These are phyloP conservation scores for Macrosteles quadrilineatus DNA, from an alignment of 1,140 invertebrate species.

Conservation along the genomic window DNA sequence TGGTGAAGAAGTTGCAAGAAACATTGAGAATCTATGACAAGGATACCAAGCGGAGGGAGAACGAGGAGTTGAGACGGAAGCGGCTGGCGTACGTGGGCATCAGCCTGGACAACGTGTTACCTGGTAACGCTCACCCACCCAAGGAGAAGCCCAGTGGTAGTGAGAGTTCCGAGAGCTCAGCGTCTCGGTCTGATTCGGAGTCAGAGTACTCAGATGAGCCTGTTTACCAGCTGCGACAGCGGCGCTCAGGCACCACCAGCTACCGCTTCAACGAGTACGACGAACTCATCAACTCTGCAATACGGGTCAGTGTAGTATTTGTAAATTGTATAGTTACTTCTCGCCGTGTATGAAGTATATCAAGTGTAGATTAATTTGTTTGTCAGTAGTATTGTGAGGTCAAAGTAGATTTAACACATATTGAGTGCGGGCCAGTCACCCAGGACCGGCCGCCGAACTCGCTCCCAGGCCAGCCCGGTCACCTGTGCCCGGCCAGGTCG, in stretches of 20 bases:
- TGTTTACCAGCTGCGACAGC: constrained; percentile 77
- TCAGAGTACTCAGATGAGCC: constrained; percentile 57
- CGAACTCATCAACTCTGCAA: constrained; percentile 89
- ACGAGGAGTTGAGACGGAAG: constrained; percentile 69
- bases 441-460: no score
- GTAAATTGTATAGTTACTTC: no score
- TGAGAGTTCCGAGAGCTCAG: neutral
- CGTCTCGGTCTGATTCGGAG: constrained; percentile 36
- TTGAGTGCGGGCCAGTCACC: no score
- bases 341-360: no score
- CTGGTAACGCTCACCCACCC: constrained; percentile 42
- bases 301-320: constrained; percentile 58
- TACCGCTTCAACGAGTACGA: constrained; percentile 92
- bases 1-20: constrained; percentile 61
- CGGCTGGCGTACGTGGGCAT: constrained; percentile 74
- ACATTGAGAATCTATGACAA: constrained; percentile 54
- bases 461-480: no score
- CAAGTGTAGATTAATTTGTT: no score
- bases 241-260: constrained; percentile 72
- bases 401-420: no score
- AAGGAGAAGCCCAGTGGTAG: constrained; percentile 9
- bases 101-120: constrained; percentile 72
- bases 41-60: constrained; percentile 57
- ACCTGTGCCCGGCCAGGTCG: no score
- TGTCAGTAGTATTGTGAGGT: no score